Conservation (phyloP, 2,888 invertebrate genomes). For the Caenorhabditis becei region DNA sequence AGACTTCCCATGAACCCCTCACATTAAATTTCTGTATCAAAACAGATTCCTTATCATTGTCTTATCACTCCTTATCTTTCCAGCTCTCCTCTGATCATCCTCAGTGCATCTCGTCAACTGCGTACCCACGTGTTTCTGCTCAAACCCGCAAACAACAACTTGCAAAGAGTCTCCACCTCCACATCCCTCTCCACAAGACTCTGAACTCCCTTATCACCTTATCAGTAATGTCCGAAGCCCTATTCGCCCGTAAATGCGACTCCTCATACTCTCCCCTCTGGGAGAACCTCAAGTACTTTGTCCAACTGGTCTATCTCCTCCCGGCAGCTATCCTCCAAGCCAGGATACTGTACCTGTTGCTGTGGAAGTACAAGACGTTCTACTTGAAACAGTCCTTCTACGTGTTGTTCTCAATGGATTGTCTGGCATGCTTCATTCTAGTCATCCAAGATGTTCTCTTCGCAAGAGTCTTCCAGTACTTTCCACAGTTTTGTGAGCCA, state of each 20-base stretch:
- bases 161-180: conserved; percentile 26
- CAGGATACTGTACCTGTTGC: conserved; percentile 33
- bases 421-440: conserved; percentile 34
- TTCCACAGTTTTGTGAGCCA: conserved; percentile 49
- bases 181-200: not conserved
- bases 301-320: conserved; percentile 42
- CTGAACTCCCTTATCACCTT: not conserved
- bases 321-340: conserved; percentile 37
- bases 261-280: not conserved
- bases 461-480: conserved; percentile 52
- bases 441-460: conserved; percentile 37
- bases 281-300: conserved; percentile 51
- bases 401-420: conserved; percentile 32
- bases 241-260: conserved; percentile 38
- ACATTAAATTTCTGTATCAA: not conserved
- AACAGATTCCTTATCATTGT: too few relatives aligned
- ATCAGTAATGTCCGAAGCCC: not conserved
- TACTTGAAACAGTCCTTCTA: conserved; percentile 59
- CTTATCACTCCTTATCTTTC: too few relatives aligned
- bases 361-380: conserved; percentile 19
- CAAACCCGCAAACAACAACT: not conserved
- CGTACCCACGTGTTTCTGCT: conserved; percentile 22
- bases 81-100: conserved; percentile 44
- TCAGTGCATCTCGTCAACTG: conserved; percentile 4
- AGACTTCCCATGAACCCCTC: not conserved